Conservation (phyloP, 2,113 vertebrate species). For the Protomyctophum bolini region DNA sequence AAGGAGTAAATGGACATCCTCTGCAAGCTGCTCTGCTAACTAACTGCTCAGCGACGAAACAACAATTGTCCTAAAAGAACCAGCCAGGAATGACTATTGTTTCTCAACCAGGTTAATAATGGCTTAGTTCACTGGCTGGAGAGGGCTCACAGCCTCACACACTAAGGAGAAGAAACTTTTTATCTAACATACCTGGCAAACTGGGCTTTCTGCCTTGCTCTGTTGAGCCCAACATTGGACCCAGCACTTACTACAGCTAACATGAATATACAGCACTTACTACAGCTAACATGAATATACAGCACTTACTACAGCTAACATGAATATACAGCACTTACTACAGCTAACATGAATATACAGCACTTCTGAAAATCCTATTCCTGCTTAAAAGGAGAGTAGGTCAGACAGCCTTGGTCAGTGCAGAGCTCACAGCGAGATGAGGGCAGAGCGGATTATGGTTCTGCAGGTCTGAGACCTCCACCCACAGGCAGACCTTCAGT, state of each 20-base stretch:
- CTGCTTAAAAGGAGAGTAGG: conserved; percentile 6
- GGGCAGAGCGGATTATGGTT: conserved; percentile 25
- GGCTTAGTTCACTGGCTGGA: no score
- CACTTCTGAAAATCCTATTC: not conserved
- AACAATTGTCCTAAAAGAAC: not conserved
- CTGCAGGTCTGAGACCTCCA: conserved; percentile 8
- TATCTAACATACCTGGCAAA: no score
- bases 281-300: not conserved
- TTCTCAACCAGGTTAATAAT: not conserved
- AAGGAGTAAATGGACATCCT: conserved; percentile 4
- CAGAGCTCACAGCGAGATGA: not conserved
- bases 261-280: not conserved
- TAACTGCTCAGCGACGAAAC: not conserved
- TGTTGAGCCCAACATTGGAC: no score
- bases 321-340: not conserved
- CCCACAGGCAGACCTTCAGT: conserved; percentile 15
- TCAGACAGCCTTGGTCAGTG: conserved; percentile 18
- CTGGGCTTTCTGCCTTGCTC: no score
- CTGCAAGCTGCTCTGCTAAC: not conserved
- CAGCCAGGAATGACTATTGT: not conserved
- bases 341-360: not conserved
- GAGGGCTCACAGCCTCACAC: no score
- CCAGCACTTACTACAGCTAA: not conserved
- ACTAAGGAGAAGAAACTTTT: no score
- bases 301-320: not conserved